Conservation (phyloP, 2,888 invertebrate species). For the Lysandra bellargus region DNA sequence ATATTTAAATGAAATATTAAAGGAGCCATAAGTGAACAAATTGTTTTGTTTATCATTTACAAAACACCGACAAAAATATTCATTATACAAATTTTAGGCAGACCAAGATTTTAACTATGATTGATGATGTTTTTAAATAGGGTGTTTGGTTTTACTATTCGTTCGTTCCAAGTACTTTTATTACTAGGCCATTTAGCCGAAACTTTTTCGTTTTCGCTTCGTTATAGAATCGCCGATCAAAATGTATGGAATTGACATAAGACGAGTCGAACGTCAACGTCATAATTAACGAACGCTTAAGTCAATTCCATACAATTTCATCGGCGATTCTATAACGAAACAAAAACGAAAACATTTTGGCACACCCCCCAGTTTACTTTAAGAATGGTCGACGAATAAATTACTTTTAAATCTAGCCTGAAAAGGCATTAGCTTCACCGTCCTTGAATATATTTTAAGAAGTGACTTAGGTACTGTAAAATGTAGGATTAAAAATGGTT, state of each 20-base stretch:
- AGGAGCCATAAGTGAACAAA: neutral
- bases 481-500: neutral
- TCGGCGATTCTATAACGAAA: too few relatives aligned
- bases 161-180: too few relatives aligned
- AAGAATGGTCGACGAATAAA: neutral
- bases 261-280: too few relatives aligned
- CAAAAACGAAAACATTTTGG: too few relatives aligned
- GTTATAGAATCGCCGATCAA: too few relatives aligned
- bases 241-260: too few relatives aligned
- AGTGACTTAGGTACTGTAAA: neutral
- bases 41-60: slow-evolving; percentile 4
- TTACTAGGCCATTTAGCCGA: too few relatives aligned
- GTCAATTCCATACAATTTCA: too few relatives aligned
- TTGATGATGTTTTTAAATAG: slow-evolving; percentile 28
- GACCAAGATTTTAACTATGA: slow-evolving; percentile 4
- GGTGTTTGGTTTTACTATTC: neutral
- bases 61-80: slow-evolving; percentile 35
- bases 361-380: too few relatives aligned
- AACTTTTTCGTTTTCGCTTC: too few relatives aligned
- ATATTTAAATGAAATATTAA: too few relatives aligned
- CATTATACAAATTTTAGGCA: slow-evolving; percentile 28
- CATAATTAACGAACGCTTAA: too few relatives aligned
- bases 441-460: neutral
- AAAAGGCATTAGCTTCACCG: neutral
- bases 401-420: neutral